Evolutionary conservation across 1,140 invertebrate genomes (phyloP).

Genomic region (Heliconius congener): DNA sequence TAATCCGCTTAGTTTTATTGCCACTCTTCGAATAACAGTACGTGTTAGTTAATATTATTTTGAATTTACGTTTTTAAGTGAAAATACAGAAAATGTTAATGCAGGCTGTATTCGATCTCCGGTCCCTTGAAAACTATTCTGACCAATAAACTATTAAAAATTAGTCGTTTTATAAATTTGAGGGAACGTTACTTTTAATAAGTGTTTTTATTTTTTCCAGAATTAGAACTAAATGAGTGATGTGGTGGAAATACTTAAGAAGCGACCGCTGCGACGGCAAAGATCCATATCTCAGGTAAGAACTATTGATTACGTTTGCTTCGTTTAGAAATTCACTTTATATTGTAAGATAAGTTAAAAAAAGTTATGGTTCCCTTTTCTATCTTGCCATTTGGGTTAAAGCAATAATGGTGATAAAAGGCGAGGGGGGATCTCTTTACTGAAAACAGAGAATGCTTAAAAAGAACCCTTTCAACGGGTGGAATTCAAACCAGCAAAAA

Average conservation of each 20-base stretch:
- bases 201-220: background rate
- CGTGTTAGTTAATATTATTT: background rate
- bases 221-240: slow-evolving; percentile 63
- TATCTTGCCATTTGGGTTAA: too few species aligned
- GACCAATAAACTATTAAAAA: too few species aligned
- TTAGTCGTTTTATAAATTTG: too few species aligned
- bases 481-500: too few species aligned
- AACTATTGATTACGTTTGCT: background rate
- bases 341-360: too few species aligned
- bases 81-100: background rate
- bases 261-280: slow-evolving; percentile 42
- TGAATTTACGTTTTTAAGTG: background rate
- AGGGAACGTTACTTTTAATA: background rate
- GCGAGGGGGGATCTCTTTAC: too few species aligned
- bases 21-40: background rate
- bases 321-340: background rate
- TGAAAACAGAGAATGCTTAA: too few species aligned
- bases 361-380: too few species aligned
- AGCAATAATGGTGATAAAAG: too few species aligned
- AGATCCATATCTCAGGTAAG: slow-evolving; percentile 62
- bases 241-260: slow-evolving; percentile 41
- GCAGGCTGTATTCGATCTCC: background rate
- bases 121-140: background rate
- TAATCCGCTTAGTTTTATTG: slow-evolving; percentile 7
- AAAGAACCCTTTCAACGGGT: too few species aligned